Evolutionary conservation across 1,140 invertebrate species (phyloP), one percentile per base, ranked within the genome.

Genomic region (Nasonia giraulti): DNA sequence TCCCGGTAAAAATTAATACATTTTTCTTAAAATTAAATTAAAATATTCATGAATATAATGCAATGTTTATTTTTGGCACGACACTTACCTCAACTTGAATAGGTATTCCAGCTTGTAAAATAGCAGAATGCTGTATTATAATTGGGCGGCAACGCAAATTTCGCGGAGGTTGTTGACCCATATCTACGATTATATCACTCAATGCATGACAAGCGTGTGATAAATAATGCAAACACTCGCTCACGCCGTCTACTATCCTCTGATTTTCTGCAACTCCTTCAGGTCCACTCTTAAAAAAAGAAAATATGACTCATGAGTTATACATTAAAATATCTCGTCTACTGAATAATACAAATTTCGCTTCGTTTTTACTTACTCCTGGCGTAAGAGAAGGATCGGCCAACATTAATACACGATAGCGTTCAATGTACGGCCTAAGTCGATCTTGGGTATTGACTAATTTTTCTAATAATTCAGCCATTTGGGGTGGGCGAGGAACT

Each of bases 201-300:
- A 98, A 92, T 5, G 96, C 95, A 91, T 99, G 98, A 91, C 97
- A 96, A 33, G 96, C 96, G 90, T 99, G 98, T 8, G 97, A 95
- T 80, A 98, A 92, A 81, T 95, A 96, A 90, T 99, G 98, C 85
- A 98, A 93, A 33, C 96, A 93, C 90, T 97, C 96, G 0, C 96
- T 96, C 1, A 97, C 96, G 20, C 95, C 92, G 88, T 96, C 95
- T 66, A 96, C 95, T 33, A 96, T 91, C 5, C 94, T 93, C 89
- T 97, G 96, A 7, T 93, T 93, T 84, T 93, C 91, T 80, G 93
- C 93, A n/a, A 90, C 87, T 0, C 93, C 90, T 2, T 90, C 90
- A n/a, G 90, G 87, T 69, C 91, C 91, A 79, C 91, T 90, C 93
- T 95, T 82, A 33, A 90, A 88, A 69, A 78, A 77, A 76, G 50